A percentile compares a stretch with the other conserved stretches of the same genome.
phyloP scores from a whole-genome alignment of 2,888 invertebrate genomes.

The Catocala sponsa region DNA sequence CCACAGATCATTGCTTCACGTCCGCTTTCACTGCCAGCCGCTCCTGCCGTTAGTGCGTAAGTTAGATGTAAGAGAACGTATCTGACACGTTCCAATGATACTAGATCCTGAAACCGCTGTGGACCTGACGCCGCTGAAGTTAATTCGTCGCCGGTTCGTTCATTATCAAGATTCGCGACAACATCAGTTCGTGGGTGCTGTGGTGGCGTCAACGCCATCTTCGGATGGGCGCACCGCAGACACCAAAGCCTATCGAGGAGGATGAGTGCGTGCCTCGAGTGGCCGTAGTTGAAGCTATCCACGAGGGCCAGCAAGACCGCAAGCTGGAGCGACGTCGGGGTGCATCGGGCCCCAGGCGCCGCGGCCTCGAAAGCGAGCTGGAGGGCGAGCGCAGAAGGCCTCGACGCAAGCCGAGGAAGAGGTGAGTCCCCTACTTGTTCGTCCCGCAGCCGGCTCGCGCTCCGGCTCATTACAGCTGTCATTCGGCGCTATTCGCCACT shows the following conservation, averaged over 20 bases:
- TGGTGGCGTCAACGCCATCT: slow-evolving; percentile 86
- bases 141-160: slow-evolving; percentile 53
- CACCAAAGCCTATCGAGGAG: slow-evolving; percentile 78
- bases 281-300: slow-evolving; percentile 71
- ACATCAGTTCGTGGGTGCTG: slow-evolving; percentile 84
- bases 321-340: slow-evolving; percentile 75
- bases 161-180: slow-evolving; percentile 82
- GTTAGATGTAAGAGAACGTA: slow-evolving; percentile 59
- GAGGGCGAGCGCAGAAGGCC: slow-evolving; percentile 78
- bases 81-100: slow-evolving; percentile 47
- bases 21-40: slow-evolving; percentile 73
- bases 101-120: slow-evolving; percentile 54
- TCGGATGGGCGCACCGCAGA: slow-evolving; percentile 86
- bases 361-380: slow-evolving; percentile 74
- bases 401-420: slow-evolving; percentile 68
- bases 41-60: slow-evolving; percentile 68
- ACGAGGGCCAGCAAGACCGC: slow-evolving; percentile 65
- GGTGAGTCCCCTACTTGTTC: slow-evolving; percentile 58
- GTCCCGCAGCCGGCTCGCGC: too few relatives aligned
- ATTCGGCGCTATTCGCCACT: too few relatives aligned
- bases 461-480: background rate
- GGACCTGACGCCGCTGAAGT: slow-evolving; percentile 55
- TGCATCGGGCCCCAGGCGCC: slow-evolving; percentile 71
- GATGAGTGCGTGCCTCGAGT: slow-evolving; percentile 77
- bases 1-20: slow-evolving; percentile 70